A percentile compares a stretch with the other conserved stretches of the same genome.
Conservation (phyloP, 92 coral and sea anemone genomes). For the Heliopora coerulea region DNA sequence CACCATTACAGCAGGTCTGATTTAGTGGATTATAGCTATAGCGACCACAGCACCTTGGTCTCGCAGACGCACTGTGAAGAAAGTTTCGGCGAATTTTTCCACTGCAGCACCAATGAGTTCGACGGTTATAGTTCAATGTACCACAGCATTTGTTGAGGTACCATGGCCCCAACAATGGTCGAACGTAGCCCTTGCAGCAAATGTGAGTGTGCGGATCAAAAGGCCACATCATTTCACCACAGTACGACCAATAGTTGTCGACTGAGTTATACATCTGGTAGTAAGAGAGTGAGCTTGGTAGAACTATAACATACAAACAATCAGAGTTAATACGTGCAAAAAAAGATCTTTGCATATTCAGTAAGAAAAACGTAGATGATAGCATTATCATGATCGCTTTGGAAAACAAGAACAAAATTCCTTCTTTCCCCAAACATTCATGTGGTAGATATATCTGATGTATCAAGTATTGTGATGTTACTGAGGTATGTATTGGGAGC, state of each 20-base stretch:
- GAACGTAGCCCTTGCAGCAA: slow-evolving; percentile 38
- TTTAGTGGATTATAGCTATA: slow-evolving; percentile 19
- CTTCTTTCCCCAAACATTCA: too few species aligned
- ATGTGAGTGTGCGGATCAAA: slow-evolving; percentile 29
- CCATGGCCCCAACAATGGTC: slow-evolving; percentile 29
- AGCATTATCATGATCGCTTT: too few species aligned
- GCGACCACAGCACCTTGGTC: slow-evolving; percentile 34
- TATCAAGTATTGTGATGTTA: too few species aligned
- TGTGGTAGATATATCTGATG: too few species aligned
- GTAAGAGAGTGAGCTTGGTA: neutral
- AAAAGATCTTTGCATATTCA: too few species aligned
- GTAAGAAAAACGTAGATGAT: too few species aligned
- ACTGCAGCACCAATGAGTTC: slow-evolving; percentile 23
- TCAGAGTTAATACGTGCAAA: too few species aligned
- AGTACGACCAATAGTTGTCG: slow-evolving; percentile 23
- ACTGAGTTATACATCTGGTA: slow-evolving; percentile 23
- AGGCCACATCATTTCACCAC: slow-evolving; percentile 22
- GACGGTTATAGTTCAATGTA: slow-evolving; percentile 21
- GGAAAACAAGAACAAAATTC: too few species aligned
- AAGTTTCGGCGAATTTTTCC: slow-evolving; percentile 24
- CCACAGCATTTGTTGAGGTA: slow-evolving; percentile 31
- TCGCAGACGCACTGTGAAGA: slow-evolving; percentile 4
- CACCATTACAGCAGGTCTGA: slow-evolving; percentile 19
- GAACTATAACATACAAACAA: too few species aligned
- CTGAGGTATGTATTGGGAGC: too few species aligned